Evolutionary conservation across 1,140 invertebrate genomes (phyloP).

Genomic region (Drosophila ironensis): DNA sequence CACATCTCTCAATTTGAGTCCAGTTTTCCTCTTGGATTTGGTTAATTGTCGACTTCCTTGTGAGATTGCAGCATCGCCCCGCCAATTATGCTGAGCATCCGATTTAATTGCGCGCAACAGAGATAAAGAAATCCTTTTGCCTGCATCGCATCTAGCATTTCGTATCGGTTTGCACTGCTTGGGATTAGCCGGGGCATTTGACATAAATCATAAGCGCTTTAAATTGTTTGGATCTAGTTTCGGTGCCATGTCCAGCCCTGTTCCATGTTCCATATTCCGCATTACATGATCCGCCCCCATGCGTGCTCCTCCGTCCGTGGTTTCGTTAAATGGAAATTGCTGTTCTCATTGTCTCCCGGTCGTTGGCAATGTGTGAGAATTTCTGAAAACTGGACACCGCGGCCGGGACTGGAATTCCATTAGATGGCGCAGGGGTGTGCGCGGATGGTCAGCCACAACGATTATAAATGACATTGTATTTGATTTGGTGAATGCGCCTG

Average conservation of each 20-base stretch:
- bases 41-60: conserved; percentile 71
- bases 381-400: conserved; percentile 49
- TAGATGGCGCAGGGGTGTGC: neutral
- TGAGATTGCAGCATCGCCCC: conserved; percentile 56
- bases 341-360: conserved; percentile 36
- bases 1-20: conserved; percentile 65
- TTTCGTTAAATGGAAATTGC: conserved; percentile 62
- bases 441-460: conserved; percentile 48
- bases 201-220: conserved; percentile 43
- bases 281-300: too few species aligned
- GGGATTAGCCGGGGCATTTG: conserved; percentile 28
- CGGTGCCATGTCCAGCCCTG: conserved; percentile 9
- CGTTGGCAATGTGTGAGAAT: conserved; percentile 40
- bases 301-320: neutral
- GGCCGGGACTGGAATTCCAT: conserved; percentile 1
- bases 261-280: conserved; percentile 20
- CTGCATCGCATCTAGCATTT: too few species aligned
- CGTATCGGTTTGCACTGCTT: neutral
- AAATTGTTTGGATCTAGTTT: conserved; percentile 53
- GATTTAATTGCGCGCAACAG: neutral
- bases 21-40: conserved; percentile 38
- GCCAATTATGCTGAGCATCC: neutral
- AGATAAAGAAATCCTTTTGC: conserved; percentile 26
- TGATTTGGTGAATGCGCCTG: conserved; percentile 64
- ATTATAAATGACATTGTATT: conserved; percentile 78